These are phyloP conservation scores for Huso huso DNA, from an alignment of 2,797 vertebrate species.

Conservation along the genomic window DNA sequence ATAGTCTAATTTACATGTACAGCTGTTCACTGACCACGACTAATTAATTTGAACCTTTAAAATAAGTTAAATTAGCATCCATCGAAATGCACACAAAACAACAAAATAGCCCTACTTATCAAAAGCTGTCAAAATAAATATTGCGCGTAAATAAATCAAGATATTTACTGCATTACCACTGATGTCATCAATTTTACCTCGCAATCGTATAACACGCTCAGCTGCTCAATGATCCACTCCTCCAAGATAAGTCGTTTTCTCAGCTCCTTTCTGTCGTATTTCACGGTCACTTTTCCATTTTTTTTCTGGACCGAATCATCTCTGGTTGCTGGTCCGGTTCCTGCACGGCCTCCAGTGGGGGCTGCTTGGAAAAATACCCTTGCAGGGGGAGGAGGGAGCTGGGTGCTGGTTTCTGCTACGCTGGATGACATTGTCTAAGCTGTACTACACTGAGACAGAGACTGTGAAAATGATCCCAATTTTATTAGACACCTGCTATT, in stretches of 20 bases:
- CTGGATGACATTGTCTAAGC: too few relatives aligned
- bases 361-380: slow-evolving; percentile 45
- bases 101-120: too few relatives aligned
- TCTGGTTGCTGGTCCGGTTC: slow-evolving; percentile 36
- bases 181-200: slow-evolving; percentile 46
- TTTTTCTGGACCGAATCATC: slow-evolving; percentile 58
- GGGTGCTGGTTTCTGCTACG: slow-evolving; percentile 34
- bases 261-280: slow-evolving; percentile 79
- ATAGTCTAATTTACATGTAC: too few relatives aligned
- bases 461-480: too few relatives aligned
- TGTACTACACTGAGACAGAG: too few relatives aligned
- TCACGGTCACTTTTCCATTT: slow-evolving; percentile 77
- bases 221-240: slow-evolving; percentile 80
- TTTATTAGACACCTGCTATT: not conserved
- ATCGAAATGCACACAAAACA: too few relatives aligned
- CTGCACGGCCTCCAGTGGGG: slow-evolving; percentile 49
- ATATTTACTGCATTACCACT: too few relatives aligned
- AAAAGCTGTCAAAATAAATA: too few relatives aligned
- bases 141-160: too few relatives aligned
- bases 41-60: too few relatives aligned
- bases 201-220: slow-evolving; percentile 74
- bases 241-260: slow-evolving; percentile 72
- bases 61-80: too few relatives aligned
- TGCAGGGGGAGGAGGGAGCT: slow-evolving; percentile 25
- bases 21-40: too few relatives aligned